phyloP scores from a whole-genome alignment of 2,888 invertebrate genomes.

The Steromphala cineraria region DNA sequence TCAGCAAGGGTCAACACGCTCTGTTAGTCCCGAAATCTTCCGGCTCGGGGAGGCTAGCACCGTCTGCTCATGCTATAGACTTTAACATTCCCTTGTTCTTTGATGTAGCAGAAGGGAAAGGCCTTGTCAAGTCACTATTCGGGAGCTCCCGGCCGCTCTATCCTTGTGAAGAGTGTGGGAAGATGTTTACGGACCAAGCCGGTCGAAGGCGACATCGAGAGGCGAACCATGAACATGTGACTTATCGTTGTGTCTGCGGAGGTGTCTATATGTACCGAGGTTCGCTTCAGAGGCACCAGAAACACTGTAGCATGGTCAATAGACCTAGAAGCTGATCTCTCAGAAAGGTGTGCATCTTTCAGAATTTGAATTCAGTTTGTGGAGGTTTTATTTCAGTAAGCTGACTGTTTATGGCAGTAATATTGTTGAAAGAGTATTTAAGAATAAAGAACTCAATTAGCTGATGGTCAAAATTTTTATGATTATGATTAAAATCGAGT shows the following conservation, averaged over 20 bases:
- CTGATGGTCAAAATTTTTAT: too few species aligned
- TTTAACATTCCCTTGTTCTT: neutral
- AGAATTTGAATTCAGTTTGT: too few species aligned
- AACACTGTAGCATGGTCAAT: neutral
- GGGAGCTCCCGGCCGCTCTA: neutral
- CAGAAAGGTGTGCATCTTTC: neutral
- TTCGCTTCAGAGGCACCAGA: neutral
- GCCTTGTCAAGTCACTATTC: neutral
- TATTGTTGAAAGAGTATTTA: too few species aligned
- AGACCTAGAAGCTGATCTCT: neutral
- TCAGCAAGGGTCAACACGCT: neutral
- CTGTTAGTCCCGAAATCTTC: neutral
- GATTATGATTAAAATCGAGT: too few species aligned
- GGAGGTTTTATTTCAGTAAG: too few species aligned
- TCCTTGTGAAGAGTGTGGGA: slow-evolving; percentile 3
- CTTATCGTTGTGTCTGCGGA: neutral
- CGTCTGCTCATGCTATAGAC: neutral
- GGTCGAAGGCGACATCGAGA: neutral
- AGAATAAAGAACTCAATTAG: too few species aligned
- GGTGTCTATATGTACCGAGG: slow-evolving; percentile 8
- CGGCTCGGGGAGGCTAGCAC: neutral
- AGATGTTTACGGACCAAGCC: neutral
- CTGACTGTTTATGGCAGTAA: too few species aligned
- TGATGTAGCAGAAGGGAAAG: neutral
- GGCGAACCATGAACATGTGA: slow-evolving; percentile 2